Percentiles rank a stretch among this genome's conserved stretches.
phyloP scores from a whole-genome alignment of 1,140 invertebrate species.

The Aphelinus atriplicis region DNA sequence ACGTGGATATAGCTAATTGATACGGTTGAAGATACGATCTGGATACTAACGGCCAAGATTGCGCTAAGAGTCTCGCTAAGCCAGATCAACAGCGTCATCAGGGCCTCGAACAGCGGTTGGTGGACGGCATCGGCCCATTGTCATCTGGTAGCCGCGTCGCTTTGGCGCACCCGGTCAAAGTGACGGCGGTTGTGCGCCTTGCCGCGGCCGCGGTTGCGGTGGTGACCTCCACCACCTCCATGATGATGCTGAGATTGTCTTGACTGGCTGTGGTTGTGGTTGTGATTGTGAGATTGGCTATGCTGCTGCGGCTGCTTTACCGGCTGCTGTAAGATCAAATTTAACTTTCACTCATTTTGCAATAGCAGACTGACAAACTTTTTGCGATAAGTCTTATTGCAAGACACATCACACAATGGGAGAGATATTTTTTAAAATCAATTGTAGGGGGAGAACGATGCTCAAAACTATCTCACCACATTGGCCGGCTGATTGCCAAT shows the following conservation, averaged over 20 bases:
- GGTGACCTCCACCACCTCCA: slow-evolving; percentile 49
- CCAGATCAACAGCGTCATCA: background rate
- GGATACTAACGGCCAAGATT: too few species aligned
- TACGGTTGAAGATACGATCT: too few species aligned
- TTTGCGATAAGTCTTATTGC: too few species aligned
- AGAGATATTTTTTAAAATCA: background rate
- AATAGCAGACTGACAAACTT: too few species aligned
- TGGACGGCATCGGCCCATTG: slow-evolving; percentile 50
- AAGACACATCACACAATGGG: background rate
- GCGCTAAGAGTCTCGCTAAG: too few species aligned
- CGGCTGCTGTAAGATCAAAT: slow-evolving; percentile 33
- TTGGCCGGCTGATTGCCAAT: slow-evolving; percentile 48
- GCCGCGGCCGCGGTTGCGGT: slow-evolving; percentile 55
- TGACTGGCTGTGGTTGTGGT: slow-evolving; percentile 49
- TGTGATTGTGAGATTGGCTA: slow-evolving; percentile 44
- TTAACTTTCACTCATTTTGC: background rate
- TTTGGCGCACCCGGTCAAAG: slow-evolving; percentile 57
- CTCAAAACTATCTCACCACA: slow-evolving; percentile 42
- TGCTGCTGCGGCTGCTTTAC: slow-evolving; percentile 44
- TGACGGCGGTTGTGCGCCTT: slow-evolving; percentile 56
- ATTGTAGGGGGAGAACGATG: background rate
- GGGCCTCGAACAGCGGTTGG: background rate
- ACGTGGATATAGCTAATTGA: too few species aligned
- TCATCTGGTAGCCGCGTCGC: slow-evolving; percentile 63
- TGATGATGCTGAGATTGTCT: slow-evolving; percentile 51